Evolutionary conservation across 1,140 invertebrate species (phyloP), one percentile per base, ranked within the genome.

Genomic region (Brachionus paranguensis): DNA sequence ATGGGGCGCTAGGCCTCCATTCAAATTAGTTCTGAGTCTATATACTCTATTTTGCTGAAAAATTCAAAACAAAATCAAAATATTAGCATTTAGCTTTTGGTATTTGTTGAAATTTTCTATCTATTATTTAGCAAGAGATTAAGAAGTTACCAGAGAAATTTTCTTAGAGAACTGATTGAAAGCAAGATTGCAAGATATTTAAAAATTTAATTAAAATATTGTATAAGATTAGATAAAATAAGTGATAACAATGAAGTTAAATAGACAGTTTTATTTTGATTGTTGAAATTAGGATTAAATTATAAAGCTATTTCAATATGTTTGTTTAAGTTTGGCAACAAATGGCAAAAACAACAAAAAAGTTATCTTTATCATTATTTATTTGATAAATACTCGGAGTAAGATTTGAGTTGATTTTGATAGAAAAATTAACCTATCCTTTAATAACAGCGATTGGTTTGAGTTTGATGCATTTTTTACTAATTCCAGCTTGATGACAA

Each of bases 391-490:
- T 76, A 74, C 17, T 74, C 33, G 53, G 5, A 20, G 20, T 20
- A 20, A 37, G 8, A 68, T 33, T 41, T 68, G 17, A 14, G 65
- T n/a, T 20, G n/a, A 74, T 45, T n/a, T 37, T 37, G 33, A 37
- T 37, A 43, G 45, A 43, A 43, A 14, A 20, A 60, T 47, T 10
- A 20, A 43, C 29, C 89, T 86, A 92, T 55, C 98, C 98, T 91
- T 99, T 99, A 85, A 99, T 99, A 27, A 99, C 98, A 55, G 96
- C 98, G 88, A 99, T 97, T 2, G 98, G 98, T 87, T 95, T 91
- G 85, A 99, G 91, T 91, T 99, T 99, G 29, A 99, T 94, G 88
- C 95, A 94, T 89, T 99, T 99, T 87, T 96, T 95, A 86, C 96
- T 98, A 29, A 99, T 99, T 33, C 97, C 97, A 83, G 96, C 97